Evolutionary conservation across 1,140 invertebrate species (phyloP).

Genomic region (Lepidurus apus): DNA sequence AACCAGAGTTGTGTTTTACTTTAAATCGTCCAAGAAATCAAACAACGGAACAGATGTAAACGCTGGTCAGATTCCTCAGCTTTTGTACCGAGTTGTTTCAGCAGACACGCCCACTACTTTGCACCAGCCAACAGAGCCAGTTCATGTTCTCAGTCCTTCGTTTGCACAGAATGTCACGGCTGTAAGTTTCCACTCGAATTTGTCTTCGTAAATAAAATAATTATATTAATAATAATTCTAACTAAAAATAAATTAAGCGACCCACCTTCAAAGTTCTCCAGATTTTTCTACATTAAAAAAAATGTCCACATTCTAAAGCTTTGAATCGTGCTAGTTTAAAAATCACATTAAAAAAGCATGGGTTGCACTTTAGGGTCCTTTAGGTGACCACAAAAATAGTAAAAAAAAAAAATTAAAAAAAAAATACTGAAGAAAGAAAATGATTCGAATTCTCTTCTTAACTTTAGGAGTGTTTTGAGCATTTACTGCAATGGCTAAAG

Average conservation of each 20-base stretch:
- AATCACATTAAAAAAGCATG: conserved; percentile 28
- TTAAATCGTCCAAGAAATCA: conserved; percentile 93
- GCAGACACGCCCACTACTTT: conserved; percentile 58
- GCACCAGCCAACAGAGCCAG: conserved; percentile 56
- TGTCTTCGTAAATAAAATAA: no score
- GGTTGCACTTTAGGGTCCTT: neutral
- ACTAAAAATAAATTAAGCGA: no score
- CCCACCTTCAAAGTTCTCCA: no score
- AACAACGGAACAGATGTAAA: conserved; percentile 99
- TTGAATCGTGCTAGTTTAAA: neutral
- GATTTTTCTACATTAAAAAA: no score
- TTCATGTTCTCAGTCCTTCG: conserved; percentile 66
- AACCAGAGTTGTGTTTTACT: conserved; percentile 79
- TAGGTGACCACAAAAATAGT: no score
- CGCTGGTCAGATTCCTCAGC: conserved; percentile 92
- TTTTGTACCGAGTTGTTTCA: conserved; percentile 76
- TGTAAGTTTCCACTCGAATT: conserved; percentile 40
- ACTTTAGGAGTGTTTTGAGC: conserved; percentile 70
- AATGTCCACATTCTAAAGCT: no score
- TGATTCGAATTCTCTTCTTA: conserved; percentile 25
- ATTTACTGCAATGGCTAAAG: conserved; percentile 67
- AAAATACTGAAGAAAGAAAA: conserved; percentile 14
- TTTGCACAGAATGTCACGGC: conserved; percentile 71
- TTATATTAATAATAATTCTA: no score
- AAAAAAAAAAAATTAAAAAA: neutral